Conservation (phyloP, 1,140 invertebrate species). For the Holcopasites calliopsidis region DNA sequence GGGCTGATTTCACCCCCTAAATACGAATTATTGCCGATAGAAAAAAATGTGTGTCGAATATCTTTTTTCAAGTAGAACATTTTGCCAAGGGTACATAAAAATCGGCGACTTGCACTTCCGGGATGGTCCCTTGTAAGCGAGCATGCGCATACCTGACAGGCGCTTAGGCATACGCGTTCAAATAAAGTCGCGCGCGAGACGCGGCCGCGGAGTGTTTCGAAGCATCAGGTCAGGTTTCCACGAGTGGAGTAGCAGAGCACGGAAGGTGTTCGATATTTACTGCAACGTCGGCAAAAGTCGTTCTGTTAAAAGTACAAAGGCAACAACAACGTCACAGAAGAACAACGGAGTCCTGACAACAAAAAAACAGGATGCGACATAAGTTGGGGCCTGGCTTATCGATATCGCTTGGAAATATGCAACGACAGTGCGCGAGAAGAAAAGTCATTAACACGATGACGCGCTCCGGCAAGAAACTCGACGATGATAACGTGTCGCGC, state of each 20-base stretch:
- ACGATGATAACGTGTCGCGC: slow-evolving; percentile 32
- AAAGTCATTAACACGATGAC: slow-evolving; percentile 49
- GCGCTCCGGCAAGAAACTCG: slow-evolving; percentile 1
- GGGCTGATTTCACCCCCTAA: too few species aligned
- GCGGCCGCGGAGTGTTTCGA: neutral
- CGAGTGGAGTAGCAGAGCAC: neutral
- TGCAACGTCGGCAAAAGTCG: slow-evolving; percentile 33
- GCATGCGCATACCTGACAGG: too few species aligned
- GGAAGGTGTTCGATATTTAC: slow-evolving; percentile 57
- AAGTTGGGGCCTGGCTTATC: slow-evolving; percentile 34
- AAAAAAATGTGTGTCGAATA: too few species aligned
- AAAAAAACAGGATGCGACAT: slow-evolving; percentile 33
- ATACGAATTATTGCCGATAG: too few species aligned
- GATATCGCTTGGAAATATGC: slow-evolving; percentile 36
- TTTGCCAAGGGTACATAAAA: too few species aligned
- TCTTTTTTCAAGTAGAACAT: too few species aligned
- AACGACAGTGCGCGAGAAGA: slow-evolving; percentile 8
- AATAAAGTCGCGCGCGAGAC: slow-evolving; percentile 18
- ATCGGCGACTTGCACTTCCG: too few species aligned
- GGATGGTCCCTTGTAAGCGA: too few species aligned
- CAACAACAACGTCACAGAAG: neutral
- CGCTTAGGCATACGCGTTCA: too few species aligned
- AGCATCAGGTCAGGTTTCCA: slow-evolving; percentile 3
- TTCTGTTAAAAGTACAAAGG: slow-evolving; percentile 29
- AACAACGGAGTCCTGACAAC: neutral